A percentile compares a stretch with the other conserved stretches of the same genome.
Evolutionary conservation across 2,113 vertebrate species (phyloP).

Genomic region (Rhinoptilus africanus): DNA sequence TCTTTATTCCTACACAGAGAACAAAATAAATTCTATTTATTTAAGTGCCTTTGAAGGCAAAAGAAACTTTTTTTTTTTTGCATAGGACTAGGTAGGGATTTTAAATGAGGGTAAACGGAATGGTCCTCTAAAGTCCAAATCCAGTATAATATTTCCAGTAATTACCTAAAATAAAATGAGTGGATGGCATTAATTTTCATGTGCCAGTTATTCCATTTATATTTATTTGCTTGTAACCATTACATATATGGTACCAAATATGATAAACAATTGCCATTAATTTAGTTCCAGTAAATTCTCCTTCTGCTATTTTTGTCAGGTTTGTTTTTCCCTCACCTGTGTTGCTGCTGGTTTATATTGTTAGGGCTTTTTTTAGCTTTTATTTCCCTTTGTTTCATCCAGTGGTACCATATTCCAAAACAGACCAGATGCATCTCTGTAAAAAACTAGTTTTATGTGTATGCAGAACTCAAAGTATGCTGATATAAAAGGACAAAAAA

Average conservation of each 20-base stretch:
- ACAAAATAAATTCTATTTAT: background rate
- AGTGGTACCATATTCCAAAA: background rate
- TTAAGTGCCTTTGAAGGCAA: background rate
- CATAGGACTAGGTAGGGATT: background rate
- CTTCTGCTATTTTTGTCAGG: background rate
- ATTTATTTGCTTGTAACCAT: background rate
- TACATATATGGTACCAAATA: background rate
- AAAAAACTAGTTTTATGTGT: background rate
- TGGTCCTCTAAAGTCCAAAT: background rate
- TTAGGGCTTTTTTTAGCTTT: background rate
- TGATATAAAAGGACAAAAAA: background rate
- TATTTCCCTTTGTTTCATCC: background rate
- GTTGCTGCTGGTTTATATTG: background rate
- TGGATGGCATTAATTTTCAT: background rate
- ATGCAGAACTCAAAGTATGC: background rate
- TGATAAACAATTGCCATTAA: background rate
- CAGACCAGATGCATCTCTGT: background rate
- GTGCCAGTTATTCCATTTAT: background rate
- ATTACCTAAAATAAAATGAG: background rate
- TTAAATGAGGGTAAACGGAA: background rate
- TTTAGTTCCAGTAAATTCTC: background rate
- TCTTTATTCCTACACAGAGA: background rate
- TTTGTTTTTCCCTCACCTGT: background rate
- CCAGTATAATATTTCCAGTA: background rate
- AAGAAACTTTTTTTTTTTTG: background rate